Evolutionary conservation across 2,888 invertebrate genomes (phyloP), one percentile per base, ranked within the genome.

Genomic region (Leptura quadrifasciata): DNA sequence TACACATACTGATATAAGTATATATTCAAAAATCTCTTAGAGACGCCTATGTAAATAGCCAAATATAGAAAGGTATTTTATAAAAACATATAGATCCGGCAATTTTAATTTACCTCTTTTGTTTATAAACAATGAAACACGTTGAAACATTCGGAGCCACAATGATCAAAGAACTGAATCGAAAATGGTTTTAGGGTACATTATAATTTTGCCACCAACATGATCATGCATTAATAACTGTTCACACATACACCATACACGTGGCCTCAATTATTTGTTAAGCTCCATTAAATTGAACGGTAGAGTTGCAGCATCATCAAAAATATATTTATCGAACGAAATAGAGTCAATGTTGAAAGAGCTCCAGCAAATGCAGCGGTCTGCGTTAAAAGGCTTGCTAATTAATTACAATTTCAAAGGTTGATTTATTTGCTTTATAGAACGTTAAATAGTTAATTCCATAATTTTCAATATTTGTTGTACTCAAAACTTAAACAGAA

Each of bases 101-200:
- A 65, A 65, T 54, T 67, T 67, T 55, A 67, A 67, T 67, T 67
- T 67, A 27, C n/a, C 35, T 24, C 65, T 27, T 67, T 67, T 67
- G 55, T 67, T 67, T 67, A 52, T 67, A 67, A 55, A 67, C 52
- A 54, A 27, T 67, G 27, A 54, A 17, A 52, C 35, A 65, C 47
- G 55, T 31, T 31, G n/a, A 65, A 20, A 21, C 65, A 20, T n/a
- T 18, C 24, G 21, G 24, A 55, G 67, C 17, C 18, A 15, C 31
- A 18, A 67, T 27, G 24, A 52, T 65, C 65, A 65, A 64, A 64
- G 65, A 47, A 39, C 20, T 24, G 27, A 24, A 67, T 55, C 54
- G 18, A 67, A 55, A 27, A 17, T 18, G 64, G 39, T 64, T 64
- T 39, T 12, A 24, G 21, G 31, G 47, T 20, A 21, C 52, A 67